phyloP scores from a whole-genome alignment of 1,140 invertebrate species.

The Drosophila willistoni region DNA sequence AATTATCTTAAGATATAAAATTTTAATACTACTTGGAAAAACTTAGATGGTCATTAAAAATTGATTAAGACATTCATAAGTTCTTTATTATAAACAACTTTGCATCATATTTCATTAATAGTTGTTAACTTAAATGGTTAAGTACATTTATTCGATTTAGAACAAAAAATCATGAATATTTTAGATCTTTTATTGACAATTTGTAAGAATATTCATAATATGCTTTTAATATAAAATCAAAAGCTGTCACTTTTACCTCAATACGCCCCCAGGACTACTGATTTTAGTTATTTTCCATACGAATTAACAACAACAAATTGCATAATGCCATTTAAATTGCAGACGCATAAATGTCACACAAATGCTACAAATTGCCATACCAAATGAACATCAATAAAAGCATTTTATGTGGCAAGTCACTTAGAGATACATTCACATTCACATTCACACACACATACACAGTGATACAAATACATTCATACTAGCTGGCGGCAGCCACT shows the following conservation, averaged over 20 bases:
- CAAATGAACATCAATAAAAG: constrained; percentile 81
- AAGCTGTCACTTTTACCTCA: constrained; percentile 1
- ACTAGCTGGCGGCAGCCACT: constrained; percentile 35
- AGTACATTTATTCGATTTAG: neutral
- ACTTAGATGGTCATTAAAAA: too few relatives aligned
- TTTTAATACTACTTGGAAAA: too few relatives aligned
- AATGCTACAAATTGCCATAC: constrained; percentile 77
- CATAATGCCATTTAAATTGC: constrained; percentile 74
- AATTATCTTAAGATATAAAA: too few relatives aligned
- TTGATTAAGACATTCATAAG: too few relatives aligned
- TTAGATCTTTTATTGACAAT: neutral
- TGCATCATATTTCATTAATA: too few relatives aligned
- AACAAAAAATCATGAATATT: neutral
- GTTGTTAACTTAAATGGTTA: too few relatives aligned
- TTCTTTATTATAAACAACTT: too few relatives aligned
- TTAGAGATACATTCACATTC: constrained; percentile 42
- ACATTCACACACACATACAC: constrained; percentile 32
- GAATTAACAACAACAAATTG: constrained; percentile 59
- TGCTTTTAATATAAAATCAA: neutral
- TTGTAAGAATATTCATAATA: neutral
- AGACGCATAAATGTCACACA: constrained; percentile 80
- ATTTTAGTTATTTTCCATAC: neutral
- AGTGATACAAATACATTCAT: too few relatives aligned
- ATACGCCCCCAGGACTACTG: neutral
- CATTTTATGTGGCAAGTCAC: constrained; percentile 79